Base-by-base conservation (phyloP, 2,888 invertebrate species). In the Drosophila formosana region DNA sequence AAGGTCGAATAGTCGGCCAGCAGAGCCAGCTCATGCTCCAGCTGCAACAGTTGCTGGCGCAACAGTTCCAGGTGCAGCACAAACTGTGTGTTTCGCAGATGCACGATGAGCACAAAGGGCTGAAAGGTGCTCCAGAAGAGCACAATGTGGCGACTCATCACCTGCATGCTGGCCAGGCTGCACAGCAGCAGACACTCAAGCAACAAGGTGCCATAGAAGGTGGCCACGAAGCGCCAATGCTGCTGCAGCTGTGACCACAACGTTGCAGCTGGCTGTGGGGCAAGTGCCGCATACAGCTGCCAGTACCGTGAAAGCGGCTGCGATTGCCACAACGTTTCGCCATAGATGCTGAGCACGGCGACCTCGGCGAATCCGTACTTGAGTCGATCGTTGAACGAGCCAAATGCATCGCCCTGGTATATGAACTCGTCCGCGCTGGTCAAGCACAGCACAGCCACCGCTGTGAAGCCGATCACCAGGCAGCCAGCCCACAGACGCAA, bases 21-120 rank as follows among this genome's bases (percentile, higher is more conserved):
- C 8, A 87, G 64, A 0, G 37, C 32, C 34, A 91, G 60, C 39
- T 91, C 91, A 0, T 66, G 60, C 2, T 83, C 77, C 49, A 91
- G 28, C 32, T 80, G 76, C 3, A 71, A 51, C 56, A 91, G 49
- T 25, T 92, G 89, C 60, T 82, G 75, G 1, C 88, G 83, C 49
- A 91, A 53, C 23, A 91, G 51, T 23, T 90, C 87, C 67, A 91
- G 41, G 43, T 91, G 82, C 13, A 91, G 72, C 3, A 91, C 66
- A 49, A 89, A 88, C 61, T 91, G 90, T 32, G 81, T 67, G 39
- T 88, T 90, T 0, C 90, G 75, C 11, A 88, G 41, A 23, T 89
- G 80, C 2, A 75, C 69, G 5, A 72, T 9, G 4, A 63, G 66
- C 0, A 76, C 67, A n/a, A 85, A 83, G 0, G 91, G 90, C 56